Conservation (phyloP, 2,888 invertebrate genomes). For the Drosophila siamana region DNA sequence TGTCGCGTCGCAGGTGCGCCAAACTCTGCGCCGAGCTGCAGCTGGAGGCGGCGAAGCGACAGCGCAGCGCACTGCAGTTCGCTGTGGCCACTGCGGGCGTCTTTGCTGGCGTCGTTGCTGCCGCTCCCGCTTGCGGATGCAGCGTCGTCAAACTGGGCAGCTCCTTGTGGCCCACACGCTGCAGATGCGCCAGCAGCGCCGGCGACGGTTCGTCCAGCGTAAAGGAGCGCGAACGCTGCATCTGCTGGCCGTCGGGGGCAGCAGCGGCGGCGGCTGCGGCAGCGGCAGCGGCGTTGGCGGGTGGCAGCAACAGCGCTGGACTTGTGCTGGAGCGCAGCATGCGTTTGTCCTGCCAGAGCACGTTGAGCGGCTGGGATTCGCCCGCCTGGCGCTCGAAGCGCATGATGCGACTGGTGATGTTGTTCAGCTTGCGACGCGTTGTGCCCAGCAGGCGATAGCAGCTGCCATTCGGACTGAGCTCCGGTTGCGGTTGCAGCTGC, state of each 20-base stretch:
- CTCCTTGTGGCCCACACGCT: constrained; percentile 39
- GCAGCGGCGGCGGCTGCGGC: too few relatives aligned
- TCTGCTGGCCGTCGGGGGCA: constrained; percentile 47
- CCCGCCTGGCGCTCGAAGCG: constrained; percentile 48
- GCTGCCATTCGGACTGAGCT: not conserved
- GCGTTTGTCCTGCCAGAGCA: constrained; percentile 50
- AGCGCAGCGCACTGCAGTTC: constrained; percentile 9
- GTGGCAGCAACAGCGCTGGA: constrained; percentile 70
- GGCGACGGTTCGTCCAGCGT: constrained; percentile 92
- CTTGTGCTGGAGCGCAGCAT: constrained; percentile 80
- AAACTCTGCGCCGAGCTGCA: constrained; percentile 31
- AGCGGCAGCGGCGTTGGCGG: too few relatives aligned
- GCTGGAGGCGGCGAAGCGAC: constrained; percentile 17
- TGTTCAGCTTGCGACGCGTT: constrained; percentile 40
- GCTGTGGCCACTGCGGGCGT: too few relatives aligned
- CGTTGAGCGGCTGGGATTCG: not conserved
- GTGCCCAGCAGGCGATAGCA: constrained; percentile 1
- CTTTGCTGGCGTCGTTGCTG: not conserved
- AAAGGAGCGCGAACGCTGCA: constrained; percentile 91
- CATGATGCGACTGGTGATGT: constrained; percentile 46
- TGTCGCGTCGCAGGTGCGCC: constrained; percentile 74
- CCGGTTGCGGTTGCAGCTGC: not conserved
- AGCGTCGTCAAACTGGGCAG: not conserved
- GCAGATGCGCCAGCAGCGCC: constrained; percentile 86
- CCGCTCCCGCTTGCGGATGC: not conserved